Evolutionary conservation across 2,888 invertebrate species (phyloP), one percentile per base, ranked within the genome.

Genomic region (Cheilosia vernalis): DNA sequence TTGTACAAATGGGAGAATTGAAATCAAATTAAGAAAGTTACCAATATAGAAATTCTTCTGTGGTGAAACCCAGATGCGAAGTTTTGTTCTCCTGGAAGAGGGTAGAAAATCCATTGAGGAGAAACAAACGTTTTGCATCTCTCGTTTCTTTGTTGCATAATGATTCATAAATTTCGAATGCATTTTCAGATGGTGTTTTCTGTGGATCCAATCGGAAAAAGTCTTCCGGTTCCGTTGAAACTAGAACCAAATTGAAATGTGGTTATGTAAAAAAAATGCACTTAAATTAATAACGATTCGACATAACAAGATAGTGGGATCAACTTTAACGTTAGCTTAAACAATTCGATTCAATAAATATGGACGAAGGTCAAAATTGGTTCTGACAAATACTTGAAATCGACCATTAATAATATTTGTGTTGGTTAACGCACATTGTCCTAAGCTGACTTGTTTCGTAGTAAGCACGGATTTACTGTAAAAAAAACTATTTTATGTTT

Each of bases 51-150:
- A 98, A 94, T 91, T 98, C 97, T 92, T 96, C 96, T 84, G 94
- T 93, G 87, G 94, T 94, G 90, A 96, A 96, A 60, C 96, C 96
- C 88, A 96, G 93, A 87, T 89, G 61, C 40, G 81, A 51, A 53
- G 30, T 47, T 42, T 82, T 79, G 33, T 78, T 80, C 60, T 89
- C 88, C 84, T 91, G 88, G 69, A 92, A 90, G 87, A 98, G 94
- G 90, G 97, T 96, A 74, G 97, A 97, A 92, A 98, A 95, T 84
- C 95, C 96, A 94, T 98, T 98, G 89, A 98, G 94, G 92, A 97
- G 96, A 88, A 96, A 96, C 88, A 98, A 93, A 91, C 96, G 95
- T 90, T 95, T 95, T 86, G 94, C 95, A 92, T 97, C 97, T 81
- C 95, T 94, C 82, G 95, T 93, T 82, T 90, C 90, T 77, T 89